phyloP scores from a whole-genome alignment of 2,797 vertebrate species.

The Dendrocincla tyrannina region DNA sequence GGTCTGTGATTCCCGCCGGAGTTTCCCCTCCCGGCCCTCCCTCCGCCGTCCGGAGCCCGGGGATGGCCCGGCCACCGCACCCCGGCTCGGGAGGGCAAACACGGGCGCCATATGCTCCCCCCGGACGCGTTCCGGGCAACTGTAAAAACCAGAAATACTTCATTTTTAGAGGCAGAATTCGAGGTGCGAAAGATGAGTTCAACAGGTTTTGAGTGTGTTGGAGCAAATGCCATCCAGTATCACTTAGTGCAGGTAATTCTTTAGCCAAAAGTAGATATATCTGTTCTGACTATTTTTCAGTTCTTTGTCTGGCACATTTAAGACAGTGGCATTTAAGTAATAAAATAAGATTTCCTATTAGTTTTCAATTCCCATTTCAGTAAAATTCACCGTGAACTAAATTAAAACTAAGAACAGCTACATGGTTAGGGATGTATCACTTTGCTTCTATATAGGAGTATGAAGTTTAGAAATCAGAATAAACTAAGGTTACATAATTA shows the following conservation, averaged over 20 bases:
- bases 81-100: too few relatives aligned
- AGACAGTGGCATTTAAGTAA: background rate
- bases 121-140: background rate
- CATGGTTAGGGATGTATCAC: rapidly evolving
- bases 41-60: too few relatives aligned
- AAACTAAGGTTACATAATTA: background rate
- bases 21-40: too few relatives aligned
- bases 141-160: background rate
- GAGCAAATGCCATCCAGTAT: background rate
- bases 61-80: background rate
- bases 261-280: background rate
- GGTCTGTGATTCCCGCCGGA: background rate
- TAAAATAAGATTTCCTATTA: background rate
- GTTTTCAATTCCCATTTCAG: background rate
- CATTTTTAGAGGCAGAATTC: background rate
- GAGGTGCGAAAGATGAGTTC: background rate
- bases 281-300: background rate
- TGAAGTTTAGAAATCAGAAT: background rate
- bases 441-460: background rate
- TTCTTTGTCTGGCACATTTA: background rate
- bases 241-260: background rate
- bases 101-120: rapidly evolving
- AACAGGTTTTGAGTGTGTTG: background rate
- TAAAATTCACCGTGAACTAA: background rate
- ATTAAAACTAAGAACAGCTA: background rate